These are phyloP conservation scores for Troilus luridus DNA, from an alignment of 2,888 invertebrate genomes.

Conservation along the genomic window DNA sequence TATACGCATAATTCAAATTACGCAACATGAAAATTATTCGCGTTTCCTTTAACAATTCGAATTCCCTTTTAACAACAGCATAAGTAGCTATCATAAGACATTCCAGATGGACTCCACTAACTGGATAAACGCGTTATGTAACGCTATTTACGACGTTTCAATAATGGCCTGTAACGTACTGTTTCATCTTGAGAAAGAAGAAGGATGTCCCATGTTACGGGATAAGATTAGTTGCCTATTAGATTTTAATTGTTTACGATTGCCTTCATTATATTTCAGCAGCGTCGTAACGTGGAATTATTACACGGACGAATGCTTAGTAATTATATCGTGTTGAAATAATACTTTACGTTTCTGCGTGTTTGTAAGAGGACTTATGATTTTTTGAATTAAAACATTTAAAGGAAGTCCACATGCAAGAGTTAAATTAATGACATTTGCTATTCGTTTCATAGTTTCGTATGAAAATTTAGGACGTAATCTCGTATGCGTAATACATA, in stretches of 20 bases:
- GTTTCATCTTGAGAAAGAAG: neutral
- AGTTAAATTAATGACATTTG: no score
- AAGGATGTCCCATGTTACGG: neutral
- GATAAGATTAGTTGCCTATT: neutral
- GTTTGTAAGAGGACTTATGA: no score
- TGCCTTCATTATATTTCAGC: neutral
- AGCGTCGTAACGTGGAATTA: neutral
- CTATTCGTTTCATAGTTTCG: neutral
- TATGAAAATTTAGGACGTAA: neutral
- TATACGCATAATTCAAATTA: neutral
- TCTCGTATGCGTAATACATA: neutral
- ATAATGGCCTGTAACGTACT: neutral
- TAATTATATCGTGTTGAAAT: no score
- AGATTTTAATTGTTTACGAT: neutral
- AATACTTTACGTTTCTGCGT: no score
- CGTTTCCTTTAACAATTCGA: neutral
- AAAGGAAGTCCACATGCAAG: no score
- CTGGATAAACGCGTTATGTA: neutral
- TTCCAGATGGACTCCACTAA: neutral
- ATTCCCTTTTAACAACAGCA: neutral
- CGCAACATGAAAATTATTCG: neutral
- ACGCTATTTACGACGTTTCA: neutral
- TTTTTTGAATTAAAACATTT: no score
- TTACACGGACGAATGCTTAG: no score
- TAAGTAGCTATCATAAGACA: neutral